Base-by-base conservation (phyloP, 2,888 invertebrate genomes). In the Coenonympha glycerion region DNA sequence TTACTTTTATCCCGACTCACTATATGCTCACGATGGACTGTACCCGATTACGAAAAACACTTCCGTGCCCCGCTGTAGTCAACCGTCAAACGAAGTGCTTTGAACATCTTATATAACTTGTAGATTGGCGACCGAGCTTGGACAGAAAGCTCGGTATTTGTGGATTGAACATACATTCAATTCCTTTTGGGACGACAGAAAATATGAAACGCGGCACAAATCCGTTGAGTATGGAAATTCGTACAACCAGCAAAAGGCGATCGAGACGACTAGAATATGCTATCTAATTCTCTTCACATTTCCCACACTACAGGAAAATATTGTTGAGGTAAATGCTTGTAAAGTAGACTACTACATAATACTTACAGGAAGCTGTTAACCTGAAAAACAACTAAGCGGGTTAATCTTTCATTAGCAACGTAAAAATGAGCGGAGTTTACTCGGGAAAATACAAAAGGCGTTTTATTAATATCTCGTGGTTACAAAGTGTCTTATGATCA, bases 351-450 rank as follows among this genome's bases (percentile, higher is more conserved):
- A 33, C 16, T 45, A 42, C 42, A 42, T 30, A 19, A 33, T 45
- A 24, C 21, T 45, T 22, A 22, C 44, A 33, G 34, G 44, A 22
- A 22, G 31, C 28, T 30, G 22, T 33, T 45, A 16, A 45, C 24
- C 34, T 45, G 31, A 13, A 45, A n/a, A 34, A 45, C 34, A 24
- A 34, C 45, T 33, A 18, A 45, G 33, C 34, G 45, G 15, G 24
- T 45, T 44, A 45, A 33, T 24, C 16, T 45, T 45, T 45, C 33
- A 45, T 45, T 45, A 45, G 16, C 34, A 24, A 18, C 24, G 24
- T 34, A 45, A 45, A 45, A 45, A 33, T 16, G 24, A 22, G 22
- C 22, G 24, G 33, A 34, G 15, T 45, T 33, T 15, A 13, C 33
- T 16, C 24, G n/a, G 22, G 21, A 33, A 45, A 33, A 44, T 31